Conservation (phyloP, 1,140 invertebrate species). For the Drepana arcuata region DNA sequence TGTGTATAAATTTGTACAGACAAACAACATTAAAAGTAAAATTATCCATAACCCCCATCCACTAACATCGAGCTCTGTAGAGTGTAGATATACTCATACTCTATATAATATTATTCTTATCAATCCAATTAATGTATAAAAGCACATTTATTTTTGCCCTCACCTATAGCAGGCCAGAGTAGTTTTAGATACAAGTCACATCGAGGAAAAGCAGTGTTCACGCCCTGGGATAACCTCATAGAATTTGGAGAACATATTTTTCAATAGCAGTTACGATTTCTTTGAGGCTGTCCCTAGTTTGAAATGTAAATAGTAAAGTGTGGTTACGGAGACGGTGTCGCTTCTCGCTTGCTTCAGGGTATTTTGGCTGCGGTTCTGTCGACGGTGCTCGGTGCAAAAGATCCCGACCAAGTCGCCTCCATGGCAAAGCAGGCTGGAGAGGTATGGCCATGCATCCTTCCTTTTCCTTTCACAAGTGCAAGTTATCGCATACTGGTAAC, state of each 20-base stretch:
- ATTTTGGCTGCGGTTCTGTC: constrained; percentile 91
- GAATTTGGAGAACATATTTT: no score
- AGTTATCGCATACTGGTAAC: no score
- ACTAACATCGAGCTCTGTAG: constrained; percentile 61
- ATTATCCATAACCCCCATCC: constrained; percentile 49
- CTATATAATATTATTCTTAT: no score
- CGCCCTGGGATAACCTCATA: constrained; percentile 40
- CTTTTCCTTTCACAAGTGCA: no score
- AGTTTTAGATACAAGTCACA: constrained; percentile 38
- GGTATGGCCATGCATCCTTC: constrained; percentile 78
- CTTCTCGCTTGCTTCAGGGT: constrained; percentile 81
- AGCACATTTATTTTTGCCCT: constrained; percentile 45
- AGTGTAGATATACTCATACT: no score
- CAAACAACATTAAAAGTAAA: constrained; percentile 11
- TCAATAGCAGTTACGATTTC: constrained; percentile 10
- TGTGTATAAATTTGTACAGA: no score
- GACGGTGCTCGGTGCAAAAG: constrained; percentile 88
- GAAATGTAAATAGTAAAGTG: constrained; percentile 65
- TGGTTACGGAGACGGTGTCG: constrained; percentile 67
- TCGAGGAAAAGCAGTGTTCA: no score
- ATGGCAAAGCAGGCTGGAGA: constrained; percentile 95
- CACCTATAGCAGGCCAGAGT: constrained; percentile 40
- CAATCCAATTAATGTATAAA: constrained; percentile 48
- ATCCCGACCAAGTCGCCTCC: constrained; percentile 89
- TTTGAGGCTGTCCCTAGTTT: constrained; percentile 43